These are phyloP conservation scores for Erpetoichthys calabaricus DNA, from an alignment of 2,797 vertebrate genomes.

Conservation along the genomic window DNA sequence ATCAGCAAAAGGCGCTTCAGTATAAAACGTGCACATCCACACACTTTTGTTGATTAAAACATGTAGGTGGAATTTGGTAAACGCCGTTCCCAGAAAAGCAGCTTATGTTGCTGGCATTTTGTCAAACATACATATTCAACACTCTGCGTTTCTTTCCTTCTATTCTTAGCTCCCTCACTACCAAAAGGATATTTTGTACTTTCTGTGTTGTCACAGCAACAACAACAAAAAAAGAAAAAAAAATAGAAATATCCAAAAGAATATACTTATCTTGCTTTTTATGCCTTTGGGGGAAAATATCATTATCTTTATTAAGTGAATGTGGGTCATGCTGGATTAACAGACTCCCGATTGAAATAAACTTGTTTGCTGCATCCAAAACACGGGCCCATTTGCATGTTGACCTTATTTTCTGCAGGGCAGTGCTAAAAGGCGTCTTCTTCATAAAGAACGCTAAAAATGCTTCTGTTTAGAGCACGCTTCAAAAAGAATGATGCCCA, in stretches of 20 bases:
- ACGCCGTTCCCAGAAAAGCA: no score
- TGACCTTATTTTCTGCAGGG: no score
- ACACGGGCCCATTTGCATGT: no score
- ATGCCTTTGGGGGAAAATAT: not conserved
- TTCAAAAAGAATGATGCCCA: no score
- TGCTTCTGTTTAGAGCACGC: no score
- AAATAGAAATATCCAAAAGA: slow-evolving; percentile 1
- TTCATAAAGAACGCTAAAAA: no score
- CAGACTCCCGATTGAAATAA: not conserved
- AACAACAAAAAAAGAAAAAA: not conserved
- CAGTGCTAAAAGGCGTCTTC: no score
- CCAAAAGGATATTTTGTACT: not conserved
- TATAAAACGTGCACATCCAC: no score
- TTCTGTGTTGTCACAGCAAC: slow-evolving; percentile 6
- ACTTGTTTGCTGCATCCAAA: no score
- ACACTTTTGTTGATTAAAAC: no score
- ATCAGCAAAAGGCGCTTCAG: no score
- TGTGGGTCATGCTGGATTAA: slow-evolving; percentile 1
- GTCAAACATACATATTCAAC: not conserved
- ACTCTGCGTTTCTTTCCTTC: not conserved
- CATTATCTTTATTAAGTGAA: not conserved
- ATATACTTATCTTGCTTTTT: not conserved
- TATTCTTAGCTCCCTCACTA: not conserved
- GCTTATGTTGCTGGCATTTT: not conserved
- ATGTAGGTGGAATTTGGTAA: no score